These are phyloP conservation scores for Philaethria dido DNA, from an alignment of 2,888 invertebrate species.

Conservation along the genomic window DNA sequence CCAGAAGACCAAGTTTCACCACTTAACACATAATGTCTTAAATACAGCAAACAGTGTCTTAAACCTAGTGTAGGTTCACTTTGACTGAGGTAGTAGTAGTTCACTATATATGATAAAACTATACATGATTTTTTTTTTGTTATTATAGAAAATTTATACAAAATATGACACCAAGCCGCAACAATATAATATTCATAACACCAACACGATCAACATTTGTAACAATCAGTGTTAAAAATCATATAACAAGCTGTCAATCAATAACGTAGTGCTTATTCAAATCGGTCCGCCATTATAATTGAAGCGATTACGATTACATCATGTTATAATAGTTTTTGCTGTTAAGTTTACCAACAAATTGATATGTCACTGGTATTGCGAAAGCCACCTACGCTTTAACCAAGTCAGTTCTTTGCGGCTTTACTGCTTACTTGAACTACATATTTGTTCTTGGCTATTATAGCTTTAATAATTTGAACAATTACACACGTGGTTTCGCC, in stretches of 20 bases:
- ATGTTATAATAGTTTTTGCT: constrained; percentile 38
- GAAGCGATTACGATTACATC: constrained; percentile 36
- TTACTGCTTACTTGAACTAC: constrained; percentile 25
- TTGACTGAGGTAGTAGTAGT: too few species aligned
- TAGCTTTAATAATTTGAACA: constrained; percentile 9
- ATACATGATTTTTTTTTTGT: too few species aligned
- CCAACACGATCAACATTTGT: constrained; percentile 11
- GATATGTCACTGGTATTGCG: constrained; percentile 53
- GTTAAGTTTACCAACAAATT: constrained; percentile 48
- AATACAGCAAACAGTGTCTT: too few species aligned
- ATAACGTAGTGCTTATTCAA: constrained; percentile 30
- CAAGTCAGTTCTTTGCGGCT: constrained; percentile 42
- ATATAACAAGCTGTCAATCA: constrained; percentile 30
- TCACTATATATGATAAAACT: too few species aligned
- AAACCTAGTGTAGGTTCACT: too few species aligned
- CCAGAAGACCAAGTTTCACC: too few species aligned
- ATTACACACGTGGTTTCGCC: not conserved
- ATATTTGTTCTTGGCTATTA: not conserved
- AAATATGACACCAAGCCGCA: constrained; percentile 7
- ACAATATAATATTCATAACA: not conserved
- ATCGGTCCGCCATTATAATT: constrained; percentile 36
- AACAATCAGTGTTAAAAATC: not conserved
- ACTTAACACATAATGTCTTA: too few species aligned
- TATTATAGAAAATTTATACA: not conserved
- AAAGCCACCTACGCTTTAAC: constrained; percentile 55